Base-by-base conservation (phyloP, 35 echinoderm and acorn worm genomes). In the Chiridota heheva region DNA sequence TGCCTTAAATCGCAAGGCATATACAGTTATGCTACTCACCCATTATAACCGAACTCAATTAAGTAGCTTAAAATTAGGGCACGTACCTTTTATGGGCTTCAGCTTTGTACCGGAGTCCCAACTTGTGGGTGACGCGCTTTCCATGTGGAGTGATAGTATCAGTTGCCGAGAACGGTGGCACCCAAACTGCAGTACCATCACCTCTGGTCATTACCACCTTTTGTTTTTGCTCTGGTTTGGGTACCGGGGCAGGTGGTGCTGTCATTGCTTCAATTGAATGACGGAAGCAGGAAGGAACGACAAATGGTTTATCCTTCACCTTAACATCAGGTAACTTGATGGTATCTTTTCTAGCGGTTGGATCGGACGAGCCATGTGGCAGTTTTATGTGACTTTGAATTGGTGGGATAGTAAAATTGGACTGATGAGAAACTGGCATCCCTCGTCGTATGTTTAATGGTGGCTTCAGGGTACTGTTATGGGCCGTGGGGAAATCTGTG, bases 41-140 rank as follows among this genome's bases (percentile, higher is more conserved):
- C n/a, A n/a, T n/a, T n/a, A n/a, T n/a, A n/a, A n/a, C n/a, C n/a
- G n/a, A n/a, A n/a, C n/a, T n/a, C n/a, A n/a, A n/a, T n/a, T n/a
- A n/a, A n/a, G n/a, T n/a, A n/a, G n/a, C n/a, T n/a, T n/a, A n/a
- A n/a, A n/a, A n/a, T n/a, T n/a, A n/a, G n/a, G n/a, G n/a, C n/a
- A n/a, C n/a, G n/a, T 70, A 98, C 95, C 95, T 63, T 78, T 83
- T 44, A 51, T 92, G 95, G 0, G 95, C 95, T 82, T 98, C 89
- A 24, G 89, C 85, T 47, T 91, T 98, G 69, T 77, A 92, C 27
- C 89, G 53, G 6, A 98, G 69, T 16, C 95, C 95, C 7, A 98
- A 56, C 65, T 81, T 83, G 40, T 98, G 88, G 15, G 95, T 84
- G 1, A 70, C 55, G 12, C 78, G 44, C 28, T 59, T 88, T 33